Evolutionary conservation across 2,888 invertebrate species (phyloP), one percentile per base, ranked within the genome.

Genomic region (Rhagium mordax): DNA sequence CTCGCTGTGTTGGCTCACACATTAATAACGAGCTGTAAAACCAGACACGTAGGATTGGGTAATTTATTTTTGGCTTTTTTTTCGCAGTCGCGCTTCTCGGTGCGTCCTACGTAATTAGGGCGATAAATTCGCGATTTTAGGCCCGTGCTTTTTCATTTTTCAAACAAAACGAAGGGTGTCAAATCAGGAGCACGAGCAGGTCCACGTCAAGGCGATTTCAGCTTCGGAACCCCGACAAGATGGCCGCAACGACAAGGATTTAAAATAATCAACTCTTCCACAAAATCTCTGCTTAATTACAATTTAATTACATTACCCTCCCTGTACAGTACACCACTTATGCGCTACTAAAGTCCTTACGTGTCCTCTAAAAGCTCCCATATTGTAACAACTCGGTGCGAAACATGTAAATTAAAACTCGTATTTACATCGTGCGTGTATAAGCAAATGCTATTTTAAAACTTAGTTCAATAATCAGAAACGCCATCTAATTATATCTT

Each of bases 401-500:
- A 53, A 65, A 65, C 10, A 67, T 72, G 65, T 68, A 72, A 72
- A 75, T 72, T 24, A 67, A 70, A 72, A 71, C 65, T 72, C 59
- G 70, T 67, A 72, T 76, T 76, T 76, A 70, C 62, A 66, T 55
- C 27, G 29, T 57, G 53, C 60, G 18, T 66, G 70, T 72, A 60
- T 76, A 74, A 74, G 71, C 75, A 72, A 62, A 55, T 29, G 74
- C 71, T 78, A 78, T 78, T 78, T 78, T 78, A 72, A 72, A 72
- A 68, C 75, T 76, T 75, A 76, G 75, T 78, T 76, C 74, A 78
- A 78, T 78, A 78, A 78, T 76, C 76, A 78, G 70, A 74, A 70
- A 74, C 67, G 64, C 70, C 53, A 47, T 65, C 75, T 78, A 78
- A 76, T 75, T 71, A 73, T 77, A 77, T 72, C 65, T 74, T 59